Conservation (phyloP, 2,888 invertebrate genomes). For the Athrips mouffetella region DNA sequence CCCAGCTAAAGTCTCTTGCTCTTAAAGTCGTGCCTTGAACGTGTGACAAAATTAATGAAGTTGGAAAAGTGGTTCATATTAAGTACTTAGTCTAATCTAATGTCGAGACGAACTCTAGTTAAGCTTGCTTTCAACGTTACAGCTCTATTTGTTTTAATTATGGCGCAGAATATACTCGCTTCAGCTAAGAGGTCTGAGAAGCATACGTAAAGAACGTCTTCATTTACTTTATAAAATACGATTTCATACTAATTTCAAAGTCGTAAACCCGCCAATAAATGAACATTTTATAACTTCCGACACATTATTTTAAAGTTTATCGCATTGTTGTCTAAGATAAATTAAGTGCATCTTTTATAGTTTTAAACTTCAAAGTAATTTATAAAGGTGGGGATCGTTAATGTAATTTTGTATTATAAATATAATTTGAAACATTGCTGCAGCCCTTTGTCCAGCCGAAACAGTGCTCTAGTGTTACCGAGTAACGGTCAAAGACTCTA, state of each 20-base stretch:
- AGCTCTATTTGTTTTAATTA: background rate
- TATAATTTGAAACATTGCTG: background rate
- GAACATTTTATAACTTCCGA: conserved; percentile 30
- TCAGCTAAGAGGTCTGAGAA: no score
- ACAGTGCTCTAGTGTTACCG: background rate
- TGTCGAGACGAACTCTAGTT: conserved; percentile 14
- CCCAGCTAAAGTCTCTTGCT: conserved; percentile 42
- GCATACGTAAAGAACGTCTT: no score
- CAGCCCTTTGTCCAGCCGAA: conserved; percentile 1
- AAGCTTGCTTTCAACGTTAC: background rate
- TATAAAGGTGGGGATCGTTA: background rate
- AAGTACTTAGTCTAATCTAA: conserved; percentile 29
- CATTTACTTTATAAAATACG: background rate
- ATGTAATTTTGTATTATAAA: background rate
- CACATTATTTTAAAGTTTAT: conserved; percentile 13
- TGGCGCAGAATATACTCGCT: no score
- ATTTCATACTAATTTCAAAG: background rate
- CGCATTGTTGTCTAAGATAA: conserved; percentile 1
- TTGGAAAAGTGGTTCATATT: conserved; percentile 49
- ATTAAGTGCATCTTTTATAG: conserved; percentile 2
- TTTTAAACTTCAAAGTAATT: background rate
- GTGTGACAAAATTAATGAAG: conserved; percentile 68
- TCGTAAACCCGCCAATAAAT: conserved; percentile 9
- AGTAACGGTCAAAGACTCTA: conserved; percentile 28
- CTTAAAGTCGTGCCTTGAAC: conserved; percentile 65